These are phyloP conservation scores for Potorous gilbertii DNA, from an alignment of 2,797 vertebrate species.

Conservation along the genomic window DNA sequence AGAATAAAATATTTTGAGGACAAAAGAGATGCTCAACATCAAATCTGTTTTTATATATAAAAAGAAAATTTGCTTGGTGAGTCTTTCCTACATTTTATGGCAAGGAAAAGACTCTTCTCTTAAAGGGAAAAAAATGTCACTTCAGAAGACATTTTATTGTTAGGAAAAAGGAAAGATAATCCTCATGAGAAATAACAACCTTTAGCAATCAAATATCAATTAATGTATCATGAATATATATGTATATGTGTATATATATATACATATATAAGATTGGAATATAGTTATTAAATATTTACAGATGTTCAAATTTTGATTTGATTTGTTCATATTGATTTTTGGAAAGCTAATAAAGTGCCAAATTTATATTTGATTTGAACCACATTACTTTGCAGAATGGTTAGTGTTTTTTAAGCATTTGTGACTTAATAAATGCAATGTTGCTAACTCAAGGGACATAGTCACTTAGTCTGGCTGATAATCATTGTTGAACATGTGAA, in stretches of 20 bases:
- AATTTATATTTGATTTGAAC: constrained; percentile 11
- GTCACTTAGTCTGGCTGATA: background rate
- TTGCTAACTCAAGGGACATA: constrained; percentile 2
- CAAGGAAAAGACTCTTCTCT: background rate
- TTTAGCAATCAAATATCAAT: constrained; percentile 35
- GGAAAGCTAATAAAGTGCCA: background rate
- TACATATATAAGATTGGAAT: background rate
- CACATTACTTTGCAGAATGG: constrained; percentile 20
- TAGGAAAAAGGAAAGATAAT: constrained; percentile 22
- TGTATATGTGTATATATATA: background rate
- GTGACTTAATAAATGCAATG: background rate
- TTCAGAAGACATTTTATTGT: constrained; percentile 14
- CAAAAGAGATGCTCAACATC: background rate
- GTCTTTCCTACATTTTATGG: background rate
- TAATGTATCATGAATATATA: constrained; percentile 22
- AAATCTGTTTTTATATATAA: background rate
- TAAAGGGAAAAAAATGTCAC: constrained; percentile 51
- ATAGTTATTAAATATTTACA: constrained; percentile 49
- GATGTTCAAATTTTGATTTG: background rate
- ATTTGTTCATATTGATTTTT: constrained; percentile 26
- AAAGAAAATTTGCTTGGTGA: background rate
- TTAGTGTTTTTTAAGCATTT: constrained; percentile 30
- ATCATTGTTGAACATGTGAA: background rate
- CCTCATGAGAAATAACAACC: background rate
- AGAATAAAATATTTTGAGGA: background rate